Percentiles rank a stretch among this genome's conserved stretches.
These are phyloP conservation scores for Nyctalus aviator DNA, from an alignment of 2,797 vertebrate genomes.

Conservation along the genomic window DNA sequence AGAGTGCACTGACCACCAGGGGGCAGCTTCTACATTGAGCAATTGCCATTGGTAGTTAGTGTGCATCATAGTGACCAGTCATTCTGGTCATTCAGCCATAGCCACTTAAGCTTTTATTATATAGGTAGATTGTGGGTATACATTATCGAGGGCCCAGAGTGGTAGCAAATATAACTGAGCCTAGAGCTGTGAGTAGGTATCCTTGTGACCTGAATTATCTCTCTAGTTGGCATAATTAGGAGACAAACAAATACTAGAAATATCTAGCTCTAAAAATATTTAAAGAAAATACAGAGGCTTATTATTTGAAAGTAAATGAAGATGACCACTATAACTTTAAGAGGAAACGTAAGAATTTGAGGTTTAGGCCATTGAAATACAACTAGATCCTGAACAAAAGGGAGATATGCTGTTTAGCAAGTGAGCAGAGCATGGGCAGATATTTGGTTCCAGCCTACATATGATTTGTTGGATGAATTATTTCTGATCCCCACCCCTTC, in stretches of 20 bases:
- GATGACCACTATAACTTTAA: background rate
- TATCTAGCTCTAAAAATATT: background rate
- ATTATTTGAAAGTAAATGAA: conserved; percentile 18
- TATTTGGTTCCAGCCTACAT: background rate
- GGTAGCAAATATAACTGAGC: background rate
- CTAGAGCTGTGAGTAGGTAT: background rate
- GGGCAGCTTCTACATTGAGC: too few species aligned
- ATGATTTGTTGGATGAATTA: background rate
- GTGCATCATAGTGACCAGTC: too few species aligned
- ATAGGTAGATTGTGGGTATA: background rate
- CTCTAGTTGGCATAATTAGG: background rate
- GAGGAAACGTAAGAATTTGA: background rate
- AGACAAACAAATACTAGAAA: background rate
- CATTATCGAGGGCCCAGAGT: background rate
- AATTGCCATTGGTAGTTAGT: too few species aligned
- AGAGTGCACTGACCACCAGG: too few species aligned
- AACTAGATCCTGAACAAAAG: background rate
- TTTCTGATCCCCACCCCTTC: background rate
- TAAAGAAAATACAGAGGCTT: background rate
- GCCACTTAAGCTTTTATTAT: too few species aligned
- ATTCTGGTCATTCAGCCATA: too few species aligned
- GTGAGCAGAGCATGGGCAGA: background rate
- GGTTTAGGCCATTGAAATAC: background rate
- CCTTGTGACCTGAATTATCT: background rate
- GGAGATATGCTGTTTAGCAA: background rate